These are phyloP conservation scores for Coregonus sp. DNA, from an alignment of 2,797 vertebrate species.

Conservation along the genomic window DNA sequence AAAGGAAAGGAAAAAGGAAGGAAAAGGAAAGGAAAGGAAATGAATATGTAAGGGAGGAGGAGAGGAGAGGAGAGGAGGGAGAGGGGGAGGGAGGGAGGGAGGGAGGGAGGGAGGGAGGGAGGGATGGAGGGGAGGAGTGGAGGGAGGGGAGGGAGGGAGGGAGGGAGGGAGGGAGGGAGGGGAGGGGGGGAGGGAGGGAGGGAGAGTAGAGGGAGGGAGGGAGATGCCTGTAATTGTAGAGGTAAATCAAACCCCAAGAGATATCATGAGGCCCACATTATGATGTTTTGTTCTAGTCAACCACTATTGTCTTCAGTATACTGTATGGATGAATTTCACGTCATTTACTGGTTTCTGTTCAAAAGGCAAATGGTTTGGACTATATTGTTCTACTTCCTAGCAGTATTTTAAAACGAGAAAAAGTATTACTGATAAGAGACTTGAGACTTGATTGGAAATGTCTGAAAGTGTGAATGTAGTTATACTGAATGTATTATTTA, in stretches of 20 bases:
- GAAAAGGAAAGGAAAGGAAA: too few relatives aligned
- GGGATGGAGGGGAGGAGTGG: neutral
- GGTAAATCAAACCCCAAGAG: conserved; percentile 3
- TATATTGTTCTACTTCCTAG: neutral
- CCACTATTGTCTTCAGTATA: neutral
- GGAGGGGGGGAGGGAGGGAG: neutral
- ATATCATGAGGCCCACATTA: neutral
- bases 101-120: neutral
- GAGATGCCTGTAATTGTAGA: neutral
- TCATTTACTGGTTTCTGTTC: neutral
- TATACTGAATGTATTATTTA: too few relatives aligned
- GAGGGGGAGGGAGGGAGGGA: neutral
- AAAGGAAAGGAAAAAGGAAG: too few relatives aligned
- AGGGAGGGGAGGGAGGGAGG: neutral
- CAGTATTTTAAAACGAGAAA: neutral
- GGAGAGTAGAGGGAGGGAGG: neutral
- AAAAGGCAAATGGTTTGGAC: neutral
- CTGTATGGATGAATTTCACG: neutral
- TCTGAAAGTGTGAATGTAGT: neutral
- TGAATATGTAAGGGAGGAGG: too few relatives aligned
- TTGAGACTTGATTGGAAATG: neutral
- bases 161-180: conserved; percentile 8
- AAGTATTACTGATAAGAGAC: neutral
- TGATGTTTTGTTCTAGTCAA: neutral
- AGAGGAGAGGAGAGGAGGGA: too few relatives aligned